Percentiles rank a stretch among this genome's conserved stretches.
These are phyloP conservation scores for Sinella curviseta DNA, from an alignment of 1,140 invertebrate genomes.

Conservation along the genomic window DNA sequence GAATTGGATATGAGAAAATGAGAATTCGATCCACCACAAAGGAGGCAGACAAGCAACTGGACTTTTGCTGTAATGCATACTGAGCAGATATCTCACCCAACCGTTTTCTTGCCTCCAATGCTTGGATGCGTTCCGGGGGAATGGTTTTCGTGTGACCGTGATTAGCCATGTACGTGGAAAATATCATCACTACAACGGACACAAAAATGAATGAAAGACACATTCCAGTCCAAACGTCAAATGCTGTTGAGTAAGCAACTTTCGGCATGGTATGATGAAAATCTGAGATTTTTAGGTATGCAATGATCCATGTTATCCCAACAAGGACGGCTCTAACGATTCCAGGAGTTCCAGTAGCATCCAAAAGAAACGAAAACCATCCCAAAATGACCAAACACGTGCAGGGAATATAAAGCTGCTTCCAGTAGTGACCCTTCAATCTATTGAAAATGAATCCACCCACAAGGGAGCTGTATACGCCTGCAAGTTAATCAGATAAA, in stretches of 20 bases:
- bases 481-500: not conserved
- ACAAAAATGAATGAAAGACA: not conserved
- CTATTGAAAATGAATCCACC: slow-evolving; percentile 9
- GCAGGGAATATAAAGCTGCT: slow-evolving; percentile 15
- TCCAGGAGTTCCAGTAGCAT: not conserved
- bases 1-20: not conserved
- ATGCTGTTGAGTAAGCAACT: slow-evolving; percentile 6
- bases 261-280: slow-evolving; percentile 20
- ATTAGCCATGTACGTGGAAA: slow-evolving; percentile 11
- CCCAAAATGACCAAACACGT: slow-evolving; percentile 7
- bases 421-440: slow-evolving; percentile 15
- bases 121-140: slow-evolving; percentile 12
- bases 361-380: not conserved
- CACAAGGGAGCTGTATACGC: not conserved
- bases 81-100: not conserved
- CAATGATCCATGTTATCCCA: not conserved
- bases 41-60: not conserved
- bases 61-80: not conserved
- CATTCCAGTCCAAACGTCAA: slow-evolving; percentile 17
- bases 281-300: slow-evolving; percentile 2
- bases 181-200: not conserved
- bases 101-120: not conserved
- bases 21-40: slow-evolving; percentile 20
- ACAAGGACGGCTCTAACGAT: not conserved
- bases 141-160: slow-evolving; percentile 12